phyloP scores from a whole-genome alignment of 2,888 invertebrate species.

The Ophion obscuratus region DNA sequence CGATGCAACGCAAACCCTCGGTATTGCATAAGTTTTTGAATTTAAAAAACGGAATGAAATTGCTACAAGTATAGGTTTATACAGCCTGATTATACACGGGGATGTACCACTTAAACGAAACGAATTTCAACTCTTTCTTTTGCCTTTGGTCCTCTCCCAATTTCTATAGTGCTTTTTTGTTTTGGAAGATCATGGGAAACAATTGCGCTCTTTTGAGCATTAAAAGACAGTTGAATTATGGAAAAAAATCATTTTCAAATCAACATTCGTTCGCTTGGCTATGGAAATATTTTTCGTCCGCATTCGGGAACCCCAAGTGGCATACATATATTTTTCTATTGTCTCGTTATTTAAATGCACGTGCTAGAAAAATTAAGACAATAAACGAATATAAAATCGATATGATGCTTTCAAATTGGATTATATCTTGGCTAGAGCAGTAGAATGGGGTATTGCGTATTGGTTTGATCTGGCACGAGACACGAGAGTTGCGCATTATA shows the following conservation, averaged over 20 bases:
- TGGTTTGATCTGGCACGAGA: conserved; percentile 26
- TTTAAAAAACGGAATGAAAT: background rate
- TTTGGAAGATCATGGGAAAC: too few relatives aligned
- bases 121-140: background rate
- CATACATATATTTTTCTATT: too few relatives aligned
- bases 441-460: background rate
- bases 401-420: conserved; percentile 9
- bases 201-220: too few relatives aligned
- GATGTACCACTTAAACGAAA: conserved; percentile 34
- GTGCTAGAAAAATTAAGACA: too few relatives aligned
- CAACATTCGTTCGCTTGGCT: too few relatives aligned
- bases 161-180: background rate
- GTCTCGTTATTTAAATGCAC: too few relatives aligned
- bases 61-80: background rate
- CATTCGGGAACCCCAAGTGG: too few relatives aligned
- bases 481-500: background rate
- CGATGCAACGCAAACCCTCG: conserved; percentile 14
- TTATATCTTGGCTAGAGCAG: conserved; percentile 24
- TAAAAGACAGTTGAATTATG: too few relatives aligned
- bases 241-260: background rate
- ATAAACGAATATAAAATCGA: background rate
- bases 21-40: conserved; percentile 7
- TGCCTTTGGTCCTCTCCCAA: background rate
- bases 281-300: too few relatives aligned
- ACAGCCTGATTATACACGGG: conserved; percentile 32